Base-by-base conservation (phyloP, 2,113 vertebrate genomes). In the Cervus canadensis region DNA sequence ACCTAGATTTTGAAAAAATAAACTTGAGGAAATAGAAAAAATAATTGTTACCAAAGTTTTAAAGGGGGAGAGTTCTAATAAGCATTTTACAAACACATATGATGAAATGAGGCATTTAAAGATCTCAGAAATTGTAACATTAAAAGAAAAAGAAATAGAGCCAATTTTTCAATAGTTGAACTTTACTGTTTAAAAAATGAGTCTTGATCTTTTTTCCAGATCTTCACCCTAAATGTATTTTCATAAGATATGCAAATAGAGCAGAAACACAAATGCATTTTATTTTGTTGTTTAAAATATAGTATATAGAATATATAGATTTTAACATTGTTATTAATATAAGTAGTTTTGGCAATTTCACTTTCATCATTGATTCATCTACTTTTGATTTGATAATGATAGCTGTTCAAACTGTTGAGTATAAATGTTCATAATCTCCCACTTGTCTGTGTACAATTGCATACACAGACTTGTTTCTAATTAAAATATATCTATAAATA, bases 391-490 rank as follows among this genome's bases (percentile, higher is more conserved):
- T 54, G 60, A 67, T 94, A 82, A 82, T 88, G 33, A 57, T 78
- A 62, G 59, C n/a, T 94, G 92, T 97, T 85, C 57, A 64, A 90
- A 87, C 52, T 95, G 14, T 89, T 93, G 23, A 89, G n/a, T 79
- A 76, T n/a, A 87, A 93, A 85, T 93, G 9, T 74, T 93, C 12
- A 4, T 59, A 87, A 94, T 16, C 64, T 96, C 25, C 82, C 33
- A 50, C 16, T 89, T 94, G 25, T 90, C 86, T 23, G 1, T 67
- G 33, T 83, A 91, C 36, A 87, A 87, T 79, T 91, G 6, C 87
- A 57, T 96, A 87, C n/a, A 23, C 28, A 96, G 52, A n/a, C 83
- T 96, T 96, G 16, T 84, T 96, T 97, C 87, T 92, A 85, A 97
- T 94, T 91, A 87, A 96, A 97, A 40, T 67, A 30, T 94, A 78